Conservation (phyloP, 1,140 invertebrate species). For the Megathymus violae region DNA sequence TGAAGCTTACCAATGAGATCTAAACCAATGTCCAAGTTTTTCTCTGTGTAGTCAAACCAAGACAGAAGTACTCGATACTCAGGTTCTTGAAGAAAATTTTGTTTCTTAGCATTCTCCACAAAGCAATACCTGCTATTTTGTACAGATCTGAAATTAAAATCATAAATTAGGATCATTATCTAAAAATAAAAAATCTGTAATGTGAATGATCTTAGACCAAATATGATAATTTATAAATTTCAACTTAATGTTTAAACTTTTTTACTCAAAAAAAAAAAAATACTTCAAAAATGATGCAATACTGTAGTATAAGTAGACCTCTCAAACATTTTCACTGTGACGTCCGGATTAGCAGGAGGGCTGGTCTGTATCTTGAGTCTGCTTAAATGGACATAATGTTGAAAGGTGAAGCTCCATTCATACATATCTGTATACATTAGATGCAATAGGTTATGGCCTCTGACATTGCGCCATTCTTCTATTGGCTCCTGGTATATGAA, state of each 20-base stretch:
- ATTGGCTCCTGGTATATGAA: slow-evolving; percentile 86
- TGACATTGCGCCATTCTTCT: slow-evolving; percentile 92
- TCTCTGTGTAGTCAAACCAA: slow-evolving; percentile 92
- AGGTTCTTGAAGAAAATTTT: slow-evolving; percentile 81
- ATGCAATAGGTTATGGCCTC: slow-evolving; percentile 92
- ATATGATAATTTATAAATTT: too few relatives aligned
- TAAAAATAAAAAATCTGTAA: too few relatives aligned
- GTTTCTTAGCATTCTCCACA: slow-evolving; percentile 89
- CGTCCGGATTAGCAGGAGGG: slow-evolving; percentile 80
- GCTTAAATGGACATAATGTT: slow-evolving; percentile 95
- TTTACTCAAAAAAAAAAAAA: too few relatives aligned
- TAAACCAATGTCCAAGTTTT: slow-evolving; percentile 88
- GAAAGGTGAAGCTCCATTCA: slow-evolving; percentile 93
- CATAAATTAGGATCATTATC: background rate
- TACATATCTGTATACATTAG: slow-evolving; percentile 92
- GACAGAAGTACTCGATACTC: slow-evolving; percentile 89
- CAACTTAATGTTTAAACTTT: too few relatives aligned
- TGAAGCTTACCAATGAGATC: slow-evolving; percentile 92
- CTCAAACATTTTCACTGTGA: slow-evolving; percentile 93
- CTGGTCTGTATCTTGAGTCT: slow-evolving; percentile 92
- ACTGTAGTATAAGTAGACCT: slow-evolving; percentile 69
- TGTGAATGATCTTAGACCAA: too few relatives aligned
- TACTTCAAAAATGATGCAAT: too few relatives aligned
- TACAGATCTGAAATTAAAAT: slow-evolving; percentile 68
- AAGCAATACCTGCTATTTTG: slow-evolving; percentile 88